phyloP scores from a whole-genome alignment of 2,113 vertebrate species.

The Urocitellus parryii region DNA sequence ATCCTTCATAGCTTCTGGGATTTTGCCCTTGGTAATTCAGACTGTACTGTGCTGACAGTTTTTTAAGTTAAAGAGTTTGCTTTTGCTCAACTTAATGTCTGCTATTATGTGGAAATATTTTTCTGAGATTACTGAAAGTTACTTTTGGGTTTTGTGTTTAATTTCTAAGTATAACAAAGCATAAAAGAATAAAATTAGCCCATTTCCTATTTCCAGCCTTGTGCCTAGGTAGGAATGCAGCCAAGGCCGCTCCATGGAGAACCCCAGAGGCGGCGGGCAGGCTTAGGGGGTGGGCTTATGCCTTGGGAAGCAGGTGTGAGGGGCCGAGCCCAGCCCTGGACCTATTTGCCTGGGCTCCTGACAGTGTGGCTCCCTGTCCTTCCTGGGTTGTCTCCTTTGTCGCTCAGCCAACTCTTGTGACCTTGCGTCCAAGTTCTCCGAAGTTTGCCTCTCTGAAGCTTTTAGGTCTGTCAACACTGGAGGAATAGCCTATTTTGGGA shows the following conservation, averaged over 20 bases:
- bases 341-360: neutral
- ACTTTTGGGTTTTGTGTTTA: neutral
- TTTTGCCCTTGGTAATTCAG: slow-evolving; percentile 39
- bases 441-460: neutral
- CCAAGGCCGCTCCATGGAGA: neutral
- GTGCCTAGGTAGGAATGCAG: neutral
- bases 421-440: slow-evolving; percentile 23
- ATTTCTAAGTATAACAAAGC: neutral
- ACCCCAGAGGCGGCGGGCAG: too few relatives aligned
- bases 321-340: neutral
- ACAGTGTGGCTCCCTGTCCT: neutral
- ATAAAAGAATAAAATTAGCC: neutral
- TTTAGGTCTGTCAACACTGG: slow-evolving; percentile 41
- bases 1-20: slow-evolving; percentile 33
- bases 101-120: slow-evolving; percentile 6
- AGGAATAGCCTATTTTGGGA: slow-evolving; percentile 90
- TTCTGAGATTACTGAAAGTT: neutral
- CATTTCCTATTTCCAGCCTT: neutral
- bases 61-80: neutral
- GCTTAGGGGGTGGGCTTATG: neutral
- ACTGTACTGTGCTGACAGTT: neutral
- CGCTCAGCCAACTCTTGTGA: neutral
- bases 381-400: neutral
- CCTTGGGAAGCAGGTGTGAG: neutral
- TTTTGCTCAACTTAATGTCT: neutral